phyloP scores from a whole-genome alignment of 2,888 invertebrate genomes.

The Gordius sp. region DNA sequence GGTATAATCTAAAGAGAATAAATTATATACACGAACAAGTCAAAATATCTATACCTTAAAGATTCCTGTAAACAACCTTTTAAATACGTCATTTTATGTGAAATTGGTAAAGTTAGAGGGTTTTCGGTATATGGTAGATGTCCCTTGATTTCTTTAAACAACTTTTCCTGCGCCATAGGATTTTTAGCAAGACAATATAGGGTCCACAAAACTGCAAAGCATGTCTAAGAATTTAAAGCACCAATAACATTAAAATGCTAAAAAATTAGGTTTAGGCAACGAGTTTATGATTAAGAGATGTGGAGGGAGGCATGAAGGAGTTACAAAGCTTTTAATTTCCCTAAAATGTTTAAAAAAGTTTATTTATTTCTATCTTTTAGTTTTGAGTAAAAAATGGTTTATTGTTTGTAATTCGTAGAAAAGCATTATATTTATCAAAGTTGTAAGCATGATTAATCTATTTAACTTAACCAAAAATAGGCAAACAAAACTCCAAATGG shows the following conservation, averaged over 20 bases:
- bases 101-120: background rate
- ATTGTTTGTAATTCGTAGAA: too few species aligned
- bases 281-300: too few species aligned
- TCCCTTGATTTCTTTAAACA: background rate
- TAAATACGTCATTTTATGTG: background rate
- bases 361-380: too few species aligned
- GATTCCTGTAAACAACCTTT: slow-evolving; percentile 6
- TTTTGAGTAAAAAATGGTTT: too few species aligned
- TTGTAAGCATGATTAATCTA: too few species aligned
- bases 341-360: too few species aligned
- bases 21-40: background rate
- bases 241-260: too few species aligned
- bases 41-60: slow-evolving; percentile 5
- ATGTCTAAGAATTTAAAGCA: too few species aligned
- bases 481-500: background rate
- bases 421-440: too few species aligned
- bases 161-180: background rate
- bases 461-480: background rate
- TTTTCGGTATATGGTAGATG: background rate
- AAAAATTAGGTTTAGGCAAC: too few species aligned
- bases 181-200: slow-evolving; percentile 12
- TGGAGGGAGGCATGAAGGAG: too few species aligned
- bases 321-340: too few species aligned
- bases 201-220: slow-evolving; percentile 11
- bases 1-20: slow-evolving; percentile 7